Evolutionary conservation across 2,797 vertebrate species (phyloP).

Genomic region (Tauraco hartlaubi): DNA sequence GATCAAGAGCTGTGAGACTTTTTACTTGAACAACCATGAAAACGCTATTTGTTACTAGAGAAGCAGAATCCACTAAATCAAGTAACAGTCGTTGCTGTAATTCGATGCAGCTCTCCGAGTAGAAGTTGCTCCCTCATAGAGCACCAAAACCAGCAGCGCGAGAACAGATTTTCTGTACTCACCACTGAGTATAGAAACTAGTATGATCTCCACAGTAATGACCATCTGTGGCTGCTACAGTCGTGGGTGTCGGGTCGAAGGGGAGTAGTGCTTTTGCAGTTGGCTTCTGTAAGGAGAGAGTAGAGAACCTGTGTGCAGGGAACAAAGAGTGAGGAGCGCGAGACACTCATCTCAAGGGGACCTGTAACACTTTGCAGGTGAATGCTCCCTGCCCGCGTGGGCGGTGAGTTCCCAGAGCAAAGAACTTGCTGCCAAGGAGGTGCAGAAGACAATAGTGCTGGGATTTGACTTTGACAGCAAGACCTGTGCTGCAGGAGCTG

Average conservation of each 20-base stretch:
- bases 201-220: accelerated
- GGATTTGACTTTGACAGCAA: not conserved
- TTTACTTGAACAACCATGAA: not conserved
- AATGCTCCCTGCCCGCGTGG: not conserved
- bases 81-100: not conserved
- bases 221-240: not conserved
- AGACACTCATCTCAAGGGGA: not conserved
- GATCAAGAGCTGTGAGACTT: not conserved
- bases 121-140: not conserved
- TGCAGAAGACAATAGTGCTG: not conserved
- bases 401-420: not conserved
- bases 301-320: not conserved
- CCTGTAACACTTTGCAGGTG: not conserved
- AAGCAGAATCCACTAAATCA: not conserved
- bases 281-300: not conserved
- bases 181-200: not conserved
- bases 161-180: not conserved
- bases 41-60: not conserved
- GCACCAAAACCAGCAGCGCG: not conserved
- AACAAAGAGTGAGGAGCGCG: not conserved
- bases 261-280: not conserved
- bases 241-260: not conserved
- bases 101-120: accelerated
- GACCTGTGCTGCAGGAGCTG: not conserved
- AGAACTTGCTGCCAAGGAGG: not conserved